These are phyloP conservation scores for Herminia tarsipennalis DNA, from an alignment of 2,888 invertebrate species.

Conservation along the genomic window DNA sequence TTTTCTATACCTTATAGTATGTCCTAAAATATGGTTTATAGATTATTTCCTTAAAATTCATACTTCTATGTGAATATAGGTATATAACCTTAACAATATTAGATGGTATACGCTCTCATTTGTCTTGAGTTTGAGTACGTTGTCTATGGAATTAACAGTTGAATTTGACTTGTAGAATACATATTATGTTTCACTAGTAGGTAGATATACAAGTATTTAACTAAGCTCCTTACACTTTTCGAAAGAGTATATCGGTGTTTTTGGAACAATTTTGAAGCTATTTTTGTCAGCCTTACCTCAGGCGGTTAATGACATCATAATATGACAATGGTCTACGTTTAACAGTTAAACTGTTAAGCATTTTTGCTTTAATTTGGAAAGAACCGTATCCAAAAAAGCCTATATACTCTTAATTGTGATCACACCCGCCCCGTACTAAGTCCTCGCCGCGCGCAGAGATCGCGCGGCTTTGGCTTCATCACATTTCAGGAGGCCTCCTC, in stretches of 20 bases:
- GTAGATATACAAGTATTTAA: slow-evolving; percentile 31
- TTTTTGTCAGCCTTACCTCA: no score
- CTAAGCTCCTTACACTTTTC: slow-evolving; percentile 16
- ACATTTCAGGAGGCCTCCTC: slow-evolving; percentile 96
- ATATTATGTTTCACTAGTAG: slow-evolving; percentile 35
- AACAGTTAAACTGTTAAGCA: no score
- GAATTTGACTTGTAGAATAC: slow-evolving; percentile 28
- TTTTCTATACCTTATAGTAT: slow-evolving; percentile 7
- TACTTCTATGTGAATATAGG: slow-evolving; percentile 1
- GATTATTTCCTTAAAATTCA: slow-evolving; percentile 5
- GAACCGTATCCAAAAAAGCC: slow-evolving; percentile 7
- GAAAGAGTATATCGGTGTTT: slow-evolving; percentile 5
- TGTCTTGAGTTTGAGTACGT: slow-evolving; percentile 16
- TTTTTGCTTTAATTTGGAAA: not conserved
- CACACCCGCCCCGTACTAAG: slow-evolving; percentile 9
- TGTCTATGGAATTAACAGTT: slow-evolving; percentile 21
- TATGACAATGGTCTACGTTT: no score
- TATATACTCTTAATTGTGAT: slow-evolving; percentile 1
- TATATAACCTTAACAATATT: slow-evolving; percentile 10
- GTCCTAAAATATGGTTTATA: slow-evolving; percentile 7
- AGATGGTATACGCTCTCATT: slow-evolving; percentile 14
- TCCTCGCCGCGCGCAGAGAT: slow-evolving; percentile 89
- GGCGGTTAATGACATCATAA: no score
- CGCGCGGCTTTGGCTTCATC: slow-evolving; percentile 97
- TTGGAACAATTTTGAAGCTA: no score